A percentile compares a stretch with the other conserved stretches of the same genome.
phyloP scores from a whole-genome alignment of 2,113 vertebrate genomes.

The Hydrolagus affinis region DNA sequence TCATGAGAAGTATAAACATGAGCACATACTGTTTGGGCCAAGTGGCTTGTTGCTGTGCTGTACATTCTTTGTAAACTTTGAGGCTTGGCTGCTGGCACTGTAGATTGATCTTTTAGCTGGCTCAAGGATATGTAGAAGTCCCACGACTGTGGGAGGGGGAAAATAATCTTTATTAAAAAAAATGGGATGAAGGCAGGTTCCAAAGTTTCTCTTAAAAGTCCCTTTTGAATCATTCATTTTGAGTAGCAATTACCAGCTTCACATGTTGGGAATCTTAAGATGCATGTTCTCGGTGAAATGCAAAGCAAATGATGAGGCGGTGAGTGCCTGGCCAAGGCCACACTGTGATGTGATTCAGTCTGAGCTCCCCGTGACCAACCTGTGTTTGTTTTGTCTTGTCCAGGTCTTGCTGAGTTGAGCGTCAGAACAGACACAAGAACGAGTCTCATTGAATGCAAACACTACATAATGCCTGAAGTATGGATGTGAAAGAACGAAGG shows the following conservation, averaged over 20 bases:
- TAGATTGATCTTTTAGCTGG: neutral
- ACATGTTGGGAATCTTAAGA: neutral
- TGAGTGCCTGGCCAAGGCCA: neutral
- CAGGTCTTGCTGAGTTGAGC: conserved; percentile 8
- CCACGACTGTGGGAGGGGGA: neutral
- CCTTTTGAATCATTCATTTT: neutral
- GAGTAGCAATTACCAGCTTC: neutral
- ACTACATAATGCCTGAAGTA: conserved; percentile 81
- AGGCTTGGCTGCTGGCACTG: neutral
- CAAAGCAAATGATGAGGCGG: neutral
- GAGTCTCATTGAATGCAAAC: conserved; percentile 40
- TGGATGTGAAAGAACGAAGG: conserved; percentile 97
- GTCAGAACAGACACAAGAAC: neutral
- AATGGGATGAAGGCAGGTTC: neutral
- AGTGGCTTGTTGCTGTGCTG: too few relatives aligned
- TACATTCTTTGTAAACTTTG: too few relatives aligned
- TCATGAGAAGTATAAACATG: too few relatives aligned
- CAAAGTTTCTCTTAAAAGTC: neutral
- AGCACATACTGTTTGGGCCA: too few relatives aligned
- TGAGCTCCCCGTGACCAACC: neutral
- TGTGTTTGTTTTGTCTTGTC: neutral
- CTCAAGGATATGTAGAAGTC: neutral
- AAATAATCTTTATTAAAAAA: neutral
- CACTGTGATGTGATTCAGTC: neutral
- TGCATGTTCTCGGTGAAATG: neutral